Evolutionary conservation across 2,113 vertebrate species (phyloP), one percentile per base, ranked within the genome.

Genomic region (Atherinomorus stipes): DNA sequence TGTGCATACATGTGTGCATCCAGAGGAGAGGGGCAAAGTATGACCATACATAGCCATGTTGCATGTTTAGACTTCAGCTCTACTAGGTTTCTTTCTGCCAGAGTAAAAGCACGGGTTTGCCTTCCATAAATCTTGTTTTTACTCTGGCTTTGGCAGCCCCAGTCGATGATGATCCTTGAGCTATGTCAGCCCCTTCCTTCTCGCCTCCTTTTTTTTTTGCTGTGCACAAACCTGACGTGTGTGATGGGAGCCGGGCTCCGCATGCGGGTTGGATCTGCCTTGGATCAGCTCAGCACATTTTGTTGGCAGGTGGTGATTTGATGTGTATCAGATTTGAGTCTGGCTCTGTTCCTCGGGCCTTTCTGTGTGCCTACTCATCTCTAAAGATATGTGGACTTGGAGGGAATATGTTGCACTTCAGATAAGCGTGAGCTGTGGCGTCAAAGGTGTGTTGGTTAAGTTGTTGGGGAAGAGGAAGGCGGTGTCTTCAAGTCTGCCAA

Each of bases 351-450:
- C 56, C 74, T 69, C 4, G 2, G 23, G n/a, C 52, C 45, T 57
- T 57, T 83, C 73, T 70, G 59, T 61, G 64, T 74, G 69, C 87
- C 87, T 86, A 76, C 72, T 89, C 85, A 85, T 64, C 61, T 76
- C 59, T 56, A 42, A 70, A 79, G 64, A 62, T 64, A 66, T 38
- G 57, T 72, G 67, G 63, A 67, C 61, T 64, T 74, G 75, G 64
- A 64, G 56, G 38, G n/a, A 81, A 70, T 64, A 34, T 71, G 77
- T 57, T 80, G n/a, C 56, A 42, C 71, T 80, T 76, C 8, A 74
- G 69, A 79, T 76, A 74, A 81, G 58, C 61, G 61, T 42, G 31
- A 12, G 54, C 44, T 71, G 71, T 44, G 38, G 47, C 3, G 12
- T 71, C 42, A 7, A 58, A 71, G 31, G 62, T 71, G 31, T 38